Evolutionary conservation across 2,888 invertebrate species (phyloP), one percentile per base, ranked within the genome.

Genomic region (Phasia obesa): DNA sequence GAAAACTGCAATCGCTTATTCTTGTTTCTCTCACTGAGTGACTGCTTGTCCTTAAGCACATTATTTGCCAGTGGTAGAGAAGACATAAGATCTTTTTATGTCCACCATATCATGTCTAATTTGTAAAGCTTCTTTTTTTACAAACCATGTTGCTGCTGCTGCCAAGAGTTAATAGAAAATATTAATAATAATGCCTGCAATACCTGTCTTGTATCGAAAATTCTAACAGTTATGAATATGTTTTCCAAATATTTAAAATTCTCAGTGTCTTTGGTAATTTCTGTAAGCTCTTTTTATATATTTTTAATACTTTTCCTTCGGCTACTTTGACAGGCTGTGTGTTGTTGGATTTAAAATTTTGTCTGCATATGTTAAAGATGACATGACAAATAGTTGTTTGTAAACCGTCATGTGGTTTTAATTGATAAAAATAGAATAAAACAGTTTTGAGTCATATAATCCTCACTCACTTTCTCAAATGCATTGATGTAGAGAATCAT

Each of bases 321-420:
- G 65, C 60, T 65, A 69, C 44, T n/a, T 31, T 31, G 31, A 23
- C 31, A 17, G n/a, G n/a, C n/a, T n/a, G n/a, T n/a, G n/a, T n/a
- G n/a, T n/a, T n/a, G n/a, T n/a, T n/a, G n/a, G n/a, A n/a, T 67
- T 59, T 57, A 42, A 23, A 74, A 70, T 69, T 59, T 82, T 82
- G 75, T 82, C 70, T 70, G 53, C 64, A 78, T 82, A 74, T 83
- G 78, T 79, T 83, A 79, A 75, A 75, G 75, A 78, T 83, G 82
- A 83, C 82, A 83, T 83, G 78, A 83, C 82, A 83, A 83, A 83
- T 83, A 75, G 82, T 82, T 82, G 78, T 82, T 78, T 83, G 78
- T 83, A 60, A 79, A 78, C 65, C 78, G 77, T 83, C 82, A 83
- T 83, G 82, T 71, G 82, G 82, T 79, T 79, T 75, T 53, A 70